Percentiles rank a stretch among this genome's conserved stretches.
Conservation (phyloP, 2,888 invertebrate species). For the Caenorhabditis sp. region DNA sequence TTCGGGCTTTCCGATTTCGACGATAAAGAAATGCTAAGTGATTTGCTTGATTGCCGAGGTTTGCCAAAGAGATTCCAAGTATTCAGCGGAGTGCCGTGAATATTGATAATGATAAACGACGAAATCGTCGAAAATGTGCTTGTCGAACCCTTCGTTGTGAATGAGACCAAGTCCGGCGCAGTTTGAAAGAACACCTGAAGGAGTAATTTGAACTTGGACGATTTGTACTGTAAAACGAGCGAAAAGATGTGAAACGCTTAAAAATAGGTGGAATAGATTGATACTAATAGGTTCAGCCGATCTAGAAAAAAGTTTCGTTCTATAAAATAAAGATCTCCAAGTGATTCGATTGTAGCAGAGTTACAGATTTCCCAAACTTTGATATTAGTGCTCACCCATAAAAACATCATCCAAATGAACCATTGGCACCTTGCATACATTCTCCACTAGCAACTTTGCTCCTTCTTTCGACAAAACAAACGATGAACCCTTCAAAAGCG, state of each 20-base stretch:
- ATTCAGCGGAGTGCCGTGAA: constrained; percentile 69
- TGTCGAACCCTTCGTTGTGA: constrained; percentile 76
- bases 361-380: constrained; percentile 5
- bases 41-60: constrained; percentile 21
- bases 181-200: constrained; percentile 69
- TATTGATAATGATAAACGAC: constrained; percentile 78
- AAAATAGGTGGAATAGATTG: too few relatives aligned
- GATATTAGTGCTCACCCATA: constrained; percentile 66
- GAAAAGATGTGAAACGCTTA: too few relatives aligned
- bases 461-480: constrained; percentile 76
- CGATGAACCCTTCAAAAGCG: constrained; percentile 76
- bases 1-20: too few relatives aligned
- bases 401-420: constrained; percentile 77
- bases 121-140: constrained; percentile 71
- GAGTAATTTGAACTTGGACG: too few relatives aligned
- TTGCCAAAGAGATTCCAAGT: constrained; percentile 68
- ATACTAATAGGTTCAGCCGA: too few relatives aligned
- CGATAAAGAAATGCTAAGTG: too few relatives aligned
- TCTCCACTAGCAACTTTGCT: constrained; percentile 62
- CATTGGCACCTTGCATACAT: constrained; percentile 74
- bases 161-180: constrained; percentile 65
- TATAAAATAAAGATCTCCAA: neutral
- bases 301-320: too few relatives aligned
- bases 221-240: too few relatives aligned
- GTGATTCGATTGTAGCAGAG: neutral